Percentiles rank a stretch among this genome's conserved stretches.
Conservation (phyloP, 2,888 invertebrate genomes). For the Trachelus troglodyta region DNA sequence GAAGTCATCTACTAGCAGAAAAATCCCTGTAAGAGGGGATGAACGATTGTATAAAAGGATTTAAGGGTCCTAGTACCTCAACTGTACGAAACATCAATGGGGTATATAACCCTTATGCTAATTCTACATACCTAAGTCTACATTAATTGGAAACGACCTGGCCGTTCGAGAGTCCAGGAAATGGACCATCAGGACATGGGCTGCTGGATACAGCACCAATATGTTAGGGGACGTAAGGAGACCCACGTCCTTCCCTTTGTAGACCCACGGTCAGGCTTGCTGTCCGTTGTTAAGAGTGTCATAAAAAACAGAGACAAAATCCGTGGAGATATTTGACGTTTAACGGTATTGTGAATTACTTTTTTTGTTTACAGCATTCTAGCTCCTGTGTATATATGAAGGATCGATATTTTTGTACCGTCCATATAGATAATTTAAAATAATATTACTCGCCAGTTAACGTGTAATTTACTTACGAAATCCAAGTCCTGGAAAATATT, state of each 20-base stretch:
- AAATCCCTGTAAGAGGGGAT: not conserved
- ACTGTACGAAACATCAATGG: not conserved
- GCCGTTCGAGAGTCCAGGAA: not conserved
- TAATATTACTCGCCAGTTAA: not conserved
- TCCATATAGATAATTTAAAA: not conserved
- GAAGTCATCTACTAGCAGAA: constrained; percentile 11
- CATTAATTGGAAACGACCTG: constrained; percentile 22
- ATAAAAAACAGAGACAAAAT: constrained; percentile 15
- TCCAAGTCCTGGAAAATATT: not conserved
- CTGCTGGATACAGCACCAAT: not conserved
- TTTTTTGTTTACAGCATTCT: not conserved
- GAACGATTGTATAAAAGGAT: not conserved
- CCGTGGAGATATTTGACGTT: constrained; percentile 27
- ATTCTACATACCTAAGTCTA: constrained; percentile 7
- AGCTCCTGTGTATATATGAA: not conserved
- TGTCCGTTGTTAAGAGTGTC: constrained; percentile 20
- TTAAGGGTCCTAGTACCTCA: not conserved
- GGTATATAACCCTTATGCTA: not conserved
- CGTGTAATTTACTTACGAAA: not conserved
- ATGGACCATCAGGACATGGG: constrained; percentile 6
- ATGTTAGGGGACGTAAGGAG: not conserved
- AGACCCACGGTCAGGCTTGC: constrained; percentile 19
- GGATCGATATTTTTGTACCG: not conserved
- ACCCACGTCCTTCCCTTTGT: not conserved
- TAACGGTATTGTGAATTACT: constrained; percentile 23